Percentiles rank a stretch among this genome's conserved stretches.
Evolutionary conservation across 2,113 vertebrate species (phyloP).

Genomic region (Trematocara variabile): DNA sequence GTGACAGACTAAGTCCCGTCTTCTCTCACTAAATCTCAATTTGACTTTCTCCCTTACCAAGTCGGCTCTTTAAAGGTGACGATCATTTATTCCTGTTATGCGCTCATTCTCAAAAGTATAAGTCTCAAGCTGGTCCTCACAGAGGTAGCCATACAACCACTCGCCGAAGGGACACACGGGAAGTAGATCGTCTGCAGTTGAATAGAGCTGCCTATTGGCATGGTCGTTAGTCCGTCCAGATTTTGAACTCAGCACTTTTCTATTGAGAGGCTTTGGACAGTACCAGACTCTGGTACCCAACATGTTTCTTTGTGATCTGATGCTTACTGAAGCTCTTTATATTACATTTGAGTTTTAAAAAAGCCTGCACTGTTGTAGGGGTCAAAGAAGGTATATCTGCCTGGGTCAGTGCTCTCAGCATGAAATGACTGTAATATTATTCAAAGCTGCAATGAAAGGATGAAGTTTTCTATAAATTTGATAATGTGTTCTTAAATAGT

Average conservation of each 20-base stretch:
- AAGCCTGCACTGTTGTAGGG: not conserved
- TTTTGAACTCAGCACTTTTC: slow-evolving; percentile 57
- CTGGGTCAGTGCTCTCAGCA: not conserved
- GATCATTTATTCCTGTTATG: not conserved
- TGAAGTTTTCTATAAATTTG: not conserved
- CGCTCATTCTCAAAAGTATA: not conserved
- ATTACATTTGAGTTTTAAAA: slow-evolving; percentile 16
- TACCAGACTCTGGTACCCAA: slow-evolving; percentile 14
- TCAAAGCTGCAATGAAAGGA: not conserved
- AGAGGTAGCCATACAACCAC: not conserved
- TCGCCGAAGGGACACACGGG: not conserved
- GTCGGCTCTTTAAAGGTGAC: not conserved
- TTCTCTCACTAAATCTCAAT: not conserved
- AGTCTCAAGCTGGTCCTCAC: not conserved
- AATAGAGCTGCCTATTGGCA: slow-evolving; percentile 20
- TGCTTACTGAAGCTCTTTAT: slow-evolving; percentile 44
- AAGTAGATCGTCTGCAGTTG: slow-evolving; percentile 22
- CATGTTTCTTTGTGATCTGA: slow-evolving; percentile 37
- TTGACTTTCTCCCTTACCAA: not conserved
- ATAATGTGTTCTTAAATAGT: not conserved
- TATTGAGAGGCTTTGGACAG: slow-evolving; percentile 37
- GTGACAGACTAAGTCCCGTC: not conserved
- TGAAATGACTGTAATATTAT: not conserved
- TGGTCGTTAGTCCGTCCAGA: not conserved
- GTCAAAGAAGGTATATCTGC: not conserved